These are phyloP conservation scores for Drosophila pachea DNA, from an alignment of 1,140 invertebrate genomes.

Conservation along the genomic window DNA sequence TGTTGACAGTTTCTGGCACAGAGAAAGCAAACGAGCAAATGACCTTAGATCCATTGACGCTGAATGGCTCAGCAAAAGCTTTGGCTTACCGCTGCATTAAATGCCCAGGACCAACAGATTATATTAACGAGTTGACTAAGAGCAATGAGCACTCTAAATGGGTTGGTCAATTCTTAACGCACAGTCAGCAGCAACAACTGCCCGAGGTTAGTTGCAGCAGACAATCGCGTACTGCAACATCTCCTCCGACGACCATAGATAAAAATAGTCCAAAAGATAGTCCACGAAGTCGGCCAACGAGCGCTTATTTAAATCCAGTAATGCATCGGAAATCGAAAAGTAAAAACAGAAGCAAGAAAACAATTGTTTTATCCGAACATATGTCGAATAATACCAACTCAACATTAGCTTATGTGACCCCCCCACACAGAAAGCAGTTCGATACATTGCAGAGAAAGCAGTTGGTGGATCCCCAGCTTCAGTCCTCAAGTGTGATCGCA, in stretches of 20 bases:
- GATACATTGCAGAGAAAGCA: background rate
- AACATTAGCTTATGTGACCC: no score
- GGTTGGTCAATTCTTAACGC: background rate
- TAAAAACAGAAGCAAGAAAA: conserved; percentile 45
- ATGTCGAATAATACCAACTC: background rate
- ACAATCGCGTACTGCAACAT: background rate
- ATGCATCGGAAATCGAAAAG: conserved; percentile 63
- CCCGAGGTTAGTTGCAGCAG: background rate
- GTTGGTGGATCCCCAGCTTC: background rate
- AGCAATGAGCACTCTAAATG: background rate
- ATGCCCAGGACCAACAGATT: background rate
- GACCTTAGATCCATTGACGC: background rate
- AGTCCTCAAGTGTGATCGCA: background rate
- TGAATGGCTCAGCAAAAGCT: background rate
- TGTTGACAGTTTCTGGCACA: background rate
- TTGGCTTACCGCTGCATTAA: background rate
- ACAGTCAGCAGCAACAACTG: background rate
- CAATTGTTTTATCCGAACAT: background rate
- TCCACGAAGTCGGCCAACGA: conserved; percentile 28
- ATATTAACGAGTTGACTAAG: no score
- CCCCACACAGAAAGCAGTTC: background rate
- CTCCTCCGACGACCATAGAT: conserved; percentile 13
- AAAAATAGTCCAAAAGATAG: conserved; percentile 35
- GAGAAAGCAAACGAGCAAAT: background rate
- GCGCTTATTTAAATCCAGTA: conserved; percentile 27